A percentile compares a stretch with the other conserved stretches of the same genome.
phyloP scores from a whole-genome alignment of 2,113 vertebrate genomes.

The Falcunculus frontatus region DNA sequence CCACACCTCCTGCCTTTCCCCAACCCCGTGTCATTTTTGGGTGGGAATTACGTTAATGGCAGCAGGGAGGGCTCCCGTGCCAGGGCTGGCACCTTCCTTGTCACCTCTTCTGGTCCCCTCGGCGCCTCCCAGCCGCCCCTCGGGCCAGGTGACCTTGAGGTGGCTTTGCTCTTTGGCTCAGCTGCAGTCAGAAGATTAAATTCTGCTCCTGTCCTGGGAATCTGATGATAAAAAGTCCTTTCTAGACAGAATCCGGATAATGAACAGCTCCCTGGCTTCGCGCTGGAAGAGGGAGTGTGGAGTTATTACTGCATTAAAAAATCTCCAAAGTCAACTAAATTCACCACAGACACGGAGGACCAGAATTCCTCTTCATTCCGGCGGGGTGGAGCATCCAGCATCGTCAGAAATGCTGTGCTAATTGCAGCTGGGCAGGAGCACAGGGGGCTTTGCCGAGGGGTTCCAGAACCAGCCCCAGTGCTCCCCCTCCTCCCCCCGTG shows the following conservation, averaged over 20 bases:
- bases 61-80: rapidly evolving
- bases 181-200: constrained; percentile 56
- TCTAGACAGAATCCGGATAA: constrained; percentile 54
- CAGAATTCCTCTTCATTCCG: constrained; percentile 31
- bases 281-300: constrained; percentile 14
- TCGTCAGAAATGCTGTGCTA: not conserved
- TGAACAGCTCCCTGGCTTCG: constrained; percentile 57
- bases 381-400: not conserved
- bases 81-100: not conserved
- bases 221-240: constrained; percentile 64
- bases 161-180: constrained; percentile 42
- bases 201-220: constrained; percentile 57
- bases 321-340: constrained; percentile 49
- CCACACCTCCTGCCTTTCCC: not conserved
- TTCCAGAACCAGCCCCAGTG: rapidly evolving
- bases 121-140: not conserved
- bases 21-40: rapidly evolving
- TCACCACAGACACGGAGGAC: not conserved
- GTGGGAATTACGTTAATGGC: rapidly evolving
- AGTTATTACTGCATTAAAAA: constrained; percentile 60
- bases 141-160: constrained; percentile 34
- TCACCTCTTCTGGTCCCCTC: rapidly evolving
- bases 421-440: constrained; percentile 30
- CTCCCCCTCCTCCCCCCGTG: rapidly evolving
- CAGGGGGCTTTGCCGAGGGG: not conserved